Percentiles rank a stretch among this genome's conserved stretches.
phyloP scores from a whole-genome alignment of 2,113 vertebrate species.

The Elachura formosa region DNA sequence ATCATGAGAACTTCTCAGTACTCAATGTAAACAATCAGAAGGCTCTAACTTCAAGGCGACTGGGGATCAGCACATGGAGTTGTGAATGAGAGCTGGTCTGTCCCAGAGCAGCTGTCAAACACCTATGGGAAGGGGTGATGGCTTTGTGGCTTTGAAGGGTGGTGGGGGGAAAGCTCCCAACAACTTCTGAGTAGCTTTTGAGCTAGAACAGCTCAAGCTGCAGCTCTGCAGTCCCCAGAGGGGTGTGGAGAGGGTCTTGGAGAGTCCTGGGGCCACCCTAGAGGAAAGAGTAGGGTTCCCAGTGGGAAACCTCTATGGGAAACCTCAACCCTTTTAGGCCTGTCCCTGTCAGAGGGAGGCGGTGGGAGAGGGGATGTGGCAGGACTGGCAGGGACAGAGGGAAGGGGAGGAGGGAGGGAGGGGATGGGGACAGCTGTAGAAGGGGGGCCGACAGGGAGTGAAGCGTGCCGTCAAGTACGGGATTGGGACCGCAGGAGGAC shows the following conservation, averaged over 20 bases:
- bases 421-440: not conserved
- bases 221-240: not conserved
- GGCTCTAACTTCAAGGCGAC: too few species aligned
- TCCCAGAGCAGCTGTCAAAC: not conserved
- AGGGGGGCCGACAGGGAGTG: too few species aligned
- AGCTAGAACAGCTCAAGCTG: not conserved
- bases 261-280: not conserved
- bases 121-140: not conserved
- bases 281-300: not conserved
- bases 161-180: not conserved
- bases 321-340: not conserved
- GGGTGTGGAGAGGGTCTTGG: not conserved
- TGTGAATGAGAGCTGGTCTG: fast-evolving
- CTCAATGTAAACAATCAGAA: too few species aligned
- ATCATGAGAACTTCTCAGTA: too few species aligned
- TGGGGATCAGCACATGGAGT: not conserved
- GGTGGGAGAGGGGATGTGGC: not conserved
- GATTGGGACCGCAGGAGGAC: not conserved
- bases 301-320: not conserved
- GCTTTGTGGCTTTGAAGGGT: not conserved
- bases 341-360: not conserved
- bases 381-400: too few species aligned
- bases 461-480: not conserved
- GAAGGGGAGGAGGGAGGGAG: not conserved
- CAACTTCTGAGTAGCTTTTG: not conserved